phyloP scores from a whole-genome alignment of 2,797 vertebrate genomes.

The Mionectes olivaceus region DNA sequence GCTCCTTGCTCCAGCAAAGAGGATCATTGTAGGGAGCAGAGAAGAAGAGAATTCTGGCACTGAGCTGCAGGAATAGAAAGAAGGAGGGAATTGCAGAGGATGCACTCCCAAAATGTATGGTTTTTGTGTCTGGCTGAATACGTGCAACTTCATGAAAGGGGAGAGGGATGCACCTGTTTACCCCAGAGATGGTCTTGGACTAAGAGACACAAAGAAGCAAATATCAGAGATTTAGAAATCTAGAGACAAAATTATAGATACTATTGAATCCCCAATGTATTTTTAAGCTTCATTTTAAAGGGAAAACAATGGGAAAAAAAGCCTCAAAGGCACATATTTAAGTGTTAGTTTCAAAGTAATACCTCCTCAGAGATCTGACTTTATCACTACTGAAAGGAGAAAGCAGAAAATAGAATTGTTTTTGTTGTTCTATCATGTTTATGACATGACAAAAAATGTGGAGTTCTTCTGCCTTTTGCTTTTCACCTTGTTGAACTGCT shows the following conservation, averaged over 20 bases:
- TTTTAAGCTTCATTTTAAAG: slow-evolving; percentile 61
- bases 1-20: neutral
- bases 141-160: neutral
- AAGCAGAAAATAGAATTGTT: slow-evolving; percentile 69
- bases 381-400: slow-evolving; percentile 67
- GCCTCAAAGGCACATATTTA: slow-evolving; percentile 55
- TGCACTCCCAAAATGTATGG: neutral
- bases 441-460: slow-evolving; percentile 59
- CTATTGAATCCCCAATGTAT: slow-evolving; percentile 16
- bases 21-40: fast-evolving
- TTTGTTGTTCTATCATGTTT: slow-evolving; percentile 69
- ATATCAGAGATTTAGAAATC: neutral
- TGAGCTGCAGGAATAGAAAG: neutral
- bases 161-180: neutral
- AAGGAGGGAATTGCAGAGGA: neutral
- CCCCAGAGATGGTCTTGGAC: neutral
- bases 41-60: neutral
- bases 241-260: neutral
- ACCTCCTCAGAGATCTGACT: slow-evolving; percentile 68
- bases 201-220: neutral
- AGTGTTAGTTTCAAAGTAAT: slow-evolving; percentile 66
- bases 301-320: slow-evolving; percentile 38
- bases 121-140: fast-evolving
- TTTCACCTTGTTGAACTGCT: slow-evolving; percentile 76
- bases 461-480: slow-evolving; percentile 69